Evolutionary conservation across 2,888 invertebrate genomes (phyloP), one percentile per base, ranked within the genome.

Genomic region (Cerastoderma edule): DNA sequence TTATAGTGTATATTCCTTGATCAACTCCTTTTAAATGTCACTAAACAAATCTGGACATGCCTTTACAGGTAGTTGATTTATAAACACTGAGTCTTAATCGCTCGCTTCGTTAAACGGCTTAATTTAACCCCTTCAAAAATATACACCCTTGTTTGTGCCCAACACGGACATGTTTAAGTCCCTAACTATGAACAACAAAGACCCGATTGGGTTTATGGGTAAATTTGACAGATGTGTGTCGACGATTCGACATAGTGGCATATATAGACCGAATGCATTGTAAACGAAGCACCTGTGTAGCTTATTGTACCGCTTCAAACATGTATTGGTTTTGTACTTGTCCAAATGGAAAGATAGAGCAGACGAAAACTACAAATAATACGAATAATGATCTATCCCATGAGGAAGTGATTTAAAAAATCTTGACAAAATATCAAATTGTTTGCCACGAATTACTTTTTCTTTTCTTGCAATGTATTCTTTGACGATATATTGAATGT

Each of bases 131-230:
- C 32, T 22, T 60, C 1, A 22, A 22, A 60, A n/a, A 35, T 35
- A 22, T n/a, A 60, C 28, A 19, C 39, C 32, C n/a, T n/a, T n/a
- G n/a, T n/a, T n/a, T n/a, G n/a, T n/a, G n/a, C n/a, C 35, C 5
- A 39, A 22, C 22, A 39, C 60, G 60, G 39, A 8, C 35, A 10
- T 22, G 22, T 19, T 30, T 39, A 53, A 56, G 39, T 54, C 67
- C 67, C 28, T 67, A 56, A 67, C 67, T 56, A 44, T 56, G 54
- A 56, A 56, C 67, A 67, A 67, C 67, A 67, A 67, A 67, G 67
- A 53, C 54, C 53, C 53, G 39, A 39, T 8, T 39, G 56, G 71
- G 75, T 57, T 70, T 75, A 63, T 71, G 75, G 75, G 67, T 75
- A 75, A 75, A 67, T 70, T 60, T 60, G 57, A 70, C 60, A 39